Conservation (phyloP, 2,113 vertebrate genomes). For the Pelodiscus sinensis region DNA sequence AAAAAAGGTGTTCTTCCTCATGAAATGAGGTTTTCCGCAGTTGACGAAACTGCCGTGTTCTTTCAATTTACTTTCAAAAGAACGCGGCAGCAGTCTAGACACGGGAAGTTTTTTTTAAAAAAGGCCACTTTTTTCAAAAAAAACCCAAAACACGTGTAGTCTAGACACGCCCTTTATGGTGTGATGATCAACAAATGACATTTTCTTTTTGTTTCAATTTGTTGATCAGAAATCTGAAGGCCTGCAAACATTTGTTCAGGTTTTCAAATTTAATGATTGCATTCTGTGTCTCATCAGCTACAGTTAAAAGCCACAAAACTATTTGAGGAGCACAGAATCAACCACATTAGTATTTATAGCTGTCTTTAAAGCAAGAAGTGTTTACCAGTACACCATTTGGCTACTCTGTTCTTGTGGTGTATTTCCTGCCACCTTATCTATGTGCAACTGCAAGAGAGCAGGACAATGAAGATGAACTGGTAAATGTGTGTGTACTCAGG, state of each 20-base stretch:
- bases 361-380: background rate
- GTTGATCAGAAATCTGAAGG: background rate
- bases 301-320: background rate
- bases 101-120: too few species aligned
- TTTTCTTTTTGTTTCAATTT: background rate
- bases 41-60: too few species aligned
- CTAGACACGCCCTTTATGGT: too few species aligned
- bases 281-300: background rate
- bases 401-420: rapidly evolving
- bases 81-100: too few species aligned
- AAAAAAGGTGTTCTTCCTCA: too few species aligned
- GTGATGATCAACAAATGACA: background rate
- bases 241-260: background rate
- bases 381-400: background rate
- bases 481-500: too few species aligned
- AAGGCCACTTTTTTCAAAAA: too few species aligned
- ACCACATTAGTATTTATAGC: background rate
- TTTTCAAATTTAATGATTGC: background rate
- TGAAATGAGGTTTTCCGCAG: too few species aligned
- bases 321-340: background rate
- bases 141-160: too few species aligned
- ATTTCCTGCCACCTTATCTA: background rate
- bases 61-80: too few species aligned
- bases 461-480: background rate
- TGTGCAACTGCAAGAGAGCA: background rate